Evolutionary conservation across 2,888 invertebrate species (phyloP), one percentile per base, ranked within the genome.

Genomic region (Agrochola lychnidis): DNA sequence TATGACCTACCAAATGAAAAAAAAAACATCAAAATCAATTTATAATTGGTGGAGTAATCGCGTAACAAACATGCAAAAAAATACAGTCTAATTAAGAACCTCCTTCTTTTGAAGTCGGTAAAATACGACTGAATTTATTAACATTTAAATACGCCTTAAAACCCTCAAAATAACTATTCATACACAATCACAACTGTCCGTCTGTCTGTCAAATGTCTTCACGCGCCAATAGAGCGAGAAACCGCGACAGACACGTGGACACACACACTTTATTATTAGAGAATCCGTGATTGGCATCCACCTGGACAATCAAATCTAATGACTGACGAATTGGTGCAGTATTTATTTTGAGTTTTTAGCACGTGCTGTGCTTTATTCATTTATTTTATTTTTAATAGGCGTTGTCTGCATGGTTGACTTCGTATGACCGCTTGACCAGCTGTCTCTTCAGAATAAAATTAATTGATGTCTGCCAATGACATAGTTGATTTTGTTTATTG

Each of bases 191-290:
- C 45, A 73, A 62, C 64, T 59, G 68, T 78, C 83, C 7, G 40
- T 73, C 79, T 77, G 70, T 81, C 81, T 72, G 79, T 84, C 81
- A 79, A 68, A 78, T 71, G 81, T 91, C 91, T 92, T 91, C 81
- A 90, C 90, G 91, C 90, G 80, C 85, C 92, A 92, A 89, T 90
- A 91, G 94, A 94, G 93, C 94, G 92, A 61, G 88, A 67, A 90
- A 83, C 91, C 90, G 87, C 83, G 84, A 79, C 93, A 90, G 82
- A 79, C 93, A 91, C 92, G 93, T 90, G 93, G 81, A 67, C 81
- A 80, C 5, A 56, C 62, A 69, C 48, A 74, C 40, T 73, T 75
- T 73, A 59, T 71, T 81, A 74, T 84, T 78, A 83, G 53, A 73
- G 62, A 81, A 76, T 75, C 61, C 12, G 69, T 83, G 86, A 87